Percentiles rank a stretch among this genome's conserved stretches.
Conservation (phyloP, 2,113 vertebrate genomes). For the Centropristis striata region DNA sequence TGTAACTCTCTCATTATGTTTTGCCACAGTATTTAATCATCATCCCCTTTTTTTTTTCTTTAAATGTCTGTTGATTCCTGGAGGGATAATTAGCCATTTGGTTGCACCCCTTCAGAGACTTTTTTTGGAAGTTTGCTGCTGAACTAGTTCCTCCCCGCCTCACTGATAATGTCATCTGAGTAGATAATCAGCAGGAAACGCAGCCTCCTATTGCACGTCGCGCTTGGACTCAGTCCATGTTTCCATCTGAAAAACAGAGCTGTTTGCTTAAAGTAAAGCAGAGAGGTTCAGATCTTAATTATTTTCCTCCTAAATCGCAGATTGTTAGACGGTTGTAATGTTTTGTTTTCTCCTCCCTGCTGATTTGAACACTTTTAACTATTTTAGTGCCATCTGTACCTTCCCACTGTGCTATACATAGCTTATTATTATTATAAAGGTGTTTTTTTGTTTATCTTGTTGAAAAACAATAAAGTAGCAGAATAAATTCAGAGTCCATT, state of each 20-base stretch:
- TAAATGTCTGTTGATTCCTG: constrained; percentile 35
- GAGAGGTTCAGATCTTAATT: constrained; percentile 27
- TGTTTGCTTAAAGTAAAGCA: constrained; percentile 27
- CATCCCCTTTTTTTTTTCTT: constrained; percentile 27
- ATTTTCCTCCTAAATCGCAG: not conserved
- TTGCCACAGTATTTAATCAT: constrained; percentile 24
- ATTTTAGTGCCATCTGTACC: not conserved
- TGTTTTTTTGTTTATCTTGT: constrained; percentile 41
- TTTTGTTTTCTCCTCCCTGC: not conserved
- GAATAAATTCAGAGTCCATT: constrained; percentile 52
- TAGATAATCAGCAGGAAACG: constrained; percentile 44
- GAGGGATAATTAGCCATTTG: constrained; percentile 50
- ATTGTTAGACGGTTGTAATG: constrained; percentile 5
- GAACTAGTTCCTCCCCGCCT: constrained; percentile 27
- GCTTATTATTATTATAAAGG: not conserved
- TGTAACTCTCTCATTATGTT: not conserved
- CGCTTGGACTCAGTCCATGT: constrained; percentile 32
- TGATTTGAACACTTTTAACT: not conserved
- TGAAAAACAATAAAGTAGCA: constrained; percentile 55
- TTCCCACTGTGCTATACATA: not conserved
- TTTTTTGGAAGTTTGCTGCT: constrained; percentile 25
- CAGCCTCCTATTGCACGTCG: constrained; percentile 5
- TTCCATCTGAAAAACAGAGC: constrained; percentile 4
- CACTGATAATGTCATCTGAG: constrained; percentile 36
- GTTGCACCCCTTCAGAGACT: not conserved